phyloP scores from a whole-genome alignment of 2,797 vertebrate genomes.

The Oophaga sylvatica region DNA sequence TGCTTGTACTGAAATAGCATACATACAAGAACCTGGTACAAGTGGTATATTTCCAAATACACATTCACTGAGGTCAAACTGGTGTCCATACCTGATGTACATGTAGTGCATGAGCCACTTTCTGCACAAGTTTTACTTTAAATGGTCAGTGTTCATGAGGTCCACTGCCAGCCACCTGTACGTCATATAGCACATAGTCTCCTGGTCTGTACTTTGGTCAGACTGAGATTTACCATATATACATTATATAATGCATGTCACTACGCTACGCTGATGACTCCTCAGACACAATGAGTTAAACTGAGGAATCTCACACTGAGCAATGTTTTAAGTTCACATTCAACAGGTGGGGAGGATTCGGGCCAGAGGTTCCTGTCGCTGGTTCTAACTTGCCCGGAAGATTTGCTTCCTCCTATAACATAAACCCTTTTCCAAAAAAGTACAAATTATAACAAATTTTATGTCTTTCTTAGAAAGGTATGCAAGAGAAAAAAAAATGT shows the following conservation, averaged over 20 bases:
- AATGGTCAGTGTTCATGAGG: too few relatives aligned
- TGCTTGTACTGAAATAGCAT: not conserved
- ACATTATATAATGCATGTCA: not conserved
- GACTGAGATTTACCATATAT: not conserved
- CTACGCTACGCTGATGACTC: not conserved
- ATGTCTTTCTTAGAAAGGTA: conserved; percentile 55
- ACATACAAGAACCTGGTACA: not conserved
- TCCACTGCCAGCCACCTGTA: too few relatives aligned
- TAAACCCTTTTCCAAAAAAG: conserved; percentile 57
- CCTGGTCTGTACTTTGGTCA: not conserved
- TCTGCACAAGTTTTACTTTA: too few relatives aligned
- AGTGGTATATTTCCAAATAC: not conserved
- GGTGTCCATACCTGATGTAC: not conserved
- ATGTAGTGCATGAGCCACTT: too few relatives aligned
- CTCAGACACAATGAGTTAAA: conserved; percentile 53
- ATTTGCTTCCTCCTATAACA: conserved; percentile 59
- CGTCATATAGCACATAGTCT: too few relatives aligned
- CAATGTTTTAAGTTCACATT: conserved; percentile 59
- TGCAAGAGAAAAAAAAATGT: conserved; percentile 36
- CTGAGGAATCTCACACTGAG: conserved; percentile 52
- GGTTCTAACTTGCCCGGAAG: conserved; percentile 60
- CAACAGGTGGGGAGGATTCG: conserved; percentile 60
- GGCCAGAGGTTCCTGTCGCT: conserved; percentile 56
- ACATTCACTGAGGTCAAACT: not conserved
- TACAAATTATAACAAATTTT: conserved; percentile 57